These are phyloP conservation scores for Anthopleura xanthogrammica DNA, from an alignment of 92 coral and sea anemone genomes.

Conservation along the genomic window DNA sequence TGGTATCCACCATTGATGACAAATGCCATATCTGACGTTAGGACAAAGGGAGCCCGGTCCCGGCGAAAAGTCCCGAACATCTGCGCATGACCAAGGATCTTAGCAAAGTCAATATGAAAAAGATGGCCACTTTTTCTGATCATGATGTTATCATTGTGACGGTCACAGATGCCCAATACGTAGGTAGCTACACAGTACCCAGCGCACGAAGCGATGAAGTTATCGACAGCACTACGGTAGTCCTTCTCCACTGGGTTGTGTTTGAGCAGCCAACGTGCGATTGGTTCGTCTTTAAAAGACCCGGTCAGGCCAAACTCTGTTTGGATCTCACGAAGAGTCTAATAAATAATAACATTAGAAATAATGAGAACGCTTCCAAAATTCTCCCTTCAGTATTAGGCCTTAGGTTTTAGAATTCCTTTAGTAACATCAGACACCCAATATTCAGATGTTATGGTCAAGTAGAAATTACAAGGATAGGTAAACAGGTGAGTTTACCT, in stretches of 20 bases:
- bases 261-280: constrained; percentile 89
- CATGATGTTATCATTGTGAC: constrained; percentile 99
- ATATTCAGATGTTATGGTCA: no score
- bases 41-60: constrained; percentile 97
- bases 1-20: constrained; percentile 98
- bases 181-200: constrained; percentile 99
- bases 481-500: no score
- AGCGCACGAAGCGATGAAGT: constrained; percentile 96
- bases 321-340: constrained; percentile 88
- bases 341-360: background rate
- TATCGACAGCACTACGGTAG: constrained; percentile 91
- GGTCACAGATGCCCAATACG: constrained; percentile 97
- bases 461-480: no score
- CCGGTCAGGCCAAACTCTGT: constrained; percentile 96
- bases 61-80: constrained; percentile 98
- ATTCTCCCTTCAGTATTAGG: background rate
- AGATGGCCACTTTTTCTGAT: constrained; percentile 91
- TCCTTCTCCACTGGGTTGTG: constrained; percentile 87
- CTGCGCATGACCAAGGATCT: constrained; percentile 97
- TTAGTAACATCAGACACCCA: no score
- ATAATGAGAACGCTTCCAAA: background rate
- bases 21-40: constrained; percentile 98
- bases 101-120: constrained; percentile 97
- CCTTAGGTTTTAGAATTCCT: no score
- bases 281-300: constrained; percentile 95